Conservation (phyloP, 2,888 invertebrate species). For the Polia nebulosa region DNA sequence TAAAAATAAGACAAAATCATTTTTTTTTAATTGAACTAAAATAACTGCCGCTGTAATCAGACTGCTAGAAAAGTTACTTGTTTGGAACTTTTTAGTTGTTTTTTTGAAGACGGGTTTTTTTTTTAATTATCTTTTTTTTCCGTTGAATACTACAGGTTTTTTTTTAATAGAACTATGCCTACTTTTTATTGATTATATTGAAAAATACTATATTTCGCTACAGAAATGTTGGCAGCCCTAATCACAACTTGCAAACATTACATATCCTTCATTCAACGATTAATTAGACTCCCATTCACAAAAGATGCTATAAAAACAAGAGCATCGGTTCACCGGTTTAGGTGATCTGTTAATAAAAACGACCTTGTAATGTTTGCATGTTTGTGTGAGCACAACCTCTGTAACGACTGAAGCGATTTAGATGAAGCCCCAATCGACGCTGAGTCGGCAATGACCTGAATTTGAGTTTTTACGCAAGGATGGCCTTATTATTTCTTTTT, state of each 20-base stretch:
- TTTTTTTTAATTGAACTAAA: no score
- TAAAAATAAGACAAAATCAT: no score
- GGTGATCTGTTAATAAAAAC: constrained; percentile 27
- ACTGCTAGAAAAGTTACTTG: no score
- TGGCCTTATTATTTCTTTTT: constrained; percentile 14
- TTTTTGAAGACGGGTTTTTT: no score
- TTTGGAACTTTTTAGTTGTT: no score
- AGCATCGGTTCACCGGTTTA: constrained; percentile 44
- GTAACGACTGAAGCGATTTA: constrained; percentile 55
- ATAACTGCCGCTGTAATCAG: no score
- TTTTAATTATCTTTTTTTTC: no score
- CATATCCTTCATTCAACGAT: constrained; percentile 25
- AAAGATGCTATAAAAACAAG: constrained; percentile 49
- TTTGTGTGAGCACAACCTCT: constrained; percentile 45
- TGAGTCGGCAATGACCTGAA: constrained; percentile 54
- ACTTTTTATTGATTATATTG: no score
- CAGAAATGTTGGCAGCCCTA: no score
- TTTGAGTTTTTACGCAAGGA: constrained; percentile 17
- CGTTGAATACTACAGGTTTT: no score
- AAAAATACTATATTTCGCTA: no score
- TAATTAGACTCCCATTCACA: constrained; percentile 40
- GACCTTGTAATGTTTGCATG: constrained; percentile 37
- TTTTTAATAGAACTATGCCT: no score
- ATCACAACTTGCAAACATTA: constrained; percentile 6
- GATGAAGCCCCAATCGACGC: constrained; percentile 45